These are phyloP conservation scores for Balearica regulorum DNA, from an alignment of 2,797 vertebrate species.

Conservation along the genomic window DNA sequence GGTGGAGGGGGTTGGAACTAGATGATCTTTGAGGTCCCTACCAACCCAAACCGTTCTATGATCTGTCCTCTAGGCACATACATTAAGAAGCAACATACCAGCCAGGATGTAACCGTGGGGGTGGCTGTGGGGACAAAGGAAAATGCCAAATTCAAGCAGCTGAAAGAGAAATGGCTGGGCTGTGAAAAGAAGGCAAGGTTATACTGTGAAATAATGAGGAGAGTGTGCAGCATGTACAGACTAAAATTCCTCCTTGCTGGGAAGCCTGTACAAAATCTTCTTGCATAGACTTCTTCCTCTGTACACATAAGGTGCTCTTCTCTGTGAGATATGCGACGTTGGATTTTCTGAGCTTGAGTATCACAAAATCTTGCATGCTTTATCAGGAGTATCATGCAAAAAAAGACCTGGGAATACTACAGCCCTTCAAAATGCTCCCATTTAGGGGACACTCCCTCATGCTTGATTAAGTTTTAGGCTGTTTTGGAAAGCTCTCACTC, in stretches of 20 bases:
- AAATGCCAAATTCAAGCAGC: not conserved
- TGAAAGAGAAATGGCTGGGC: not conserved
- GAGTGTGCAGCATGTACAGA: not conserved
- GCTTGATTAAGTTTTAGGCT: not conserved
- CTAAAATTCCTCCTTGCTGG: not conserved
- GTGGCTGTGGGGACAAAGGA: not conserved
- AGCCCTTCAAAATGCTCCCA: not conserved
- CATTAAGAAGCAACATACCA: not conserved
- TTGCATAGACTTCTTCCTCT: not conserved
- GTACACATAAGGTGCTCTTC: not conserved
- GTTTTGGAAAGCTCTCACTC: not conserved
- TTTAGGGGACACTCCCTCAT: not conserved
- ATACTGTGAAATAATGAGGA: not conserved
- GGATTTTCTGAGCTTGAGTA: not conserved
- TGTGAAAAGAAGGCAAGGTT: not conserved
- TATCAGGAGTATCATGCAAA: not conserved
- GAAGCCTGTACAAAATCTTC: not conserved
- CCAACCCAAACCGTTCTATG: too few relatives aligned
- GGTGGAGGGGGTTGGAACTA: too few relatives aligned
- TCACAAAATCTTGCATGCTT: not conserved
- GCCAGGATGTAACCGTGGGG: not conserved
- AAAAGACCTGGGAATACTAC: not conserved
- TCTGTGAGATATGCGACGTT: not conserved
- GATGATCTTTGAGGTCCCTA: too few relatives aligned
- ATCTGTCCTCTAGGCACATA: not conserved